Evolutionary conservation across 2,113 vertebrate genomes (phyloP), one percentile per base, ranked within the genome.

Genomic region (Zosterops lateralis): DNA sequence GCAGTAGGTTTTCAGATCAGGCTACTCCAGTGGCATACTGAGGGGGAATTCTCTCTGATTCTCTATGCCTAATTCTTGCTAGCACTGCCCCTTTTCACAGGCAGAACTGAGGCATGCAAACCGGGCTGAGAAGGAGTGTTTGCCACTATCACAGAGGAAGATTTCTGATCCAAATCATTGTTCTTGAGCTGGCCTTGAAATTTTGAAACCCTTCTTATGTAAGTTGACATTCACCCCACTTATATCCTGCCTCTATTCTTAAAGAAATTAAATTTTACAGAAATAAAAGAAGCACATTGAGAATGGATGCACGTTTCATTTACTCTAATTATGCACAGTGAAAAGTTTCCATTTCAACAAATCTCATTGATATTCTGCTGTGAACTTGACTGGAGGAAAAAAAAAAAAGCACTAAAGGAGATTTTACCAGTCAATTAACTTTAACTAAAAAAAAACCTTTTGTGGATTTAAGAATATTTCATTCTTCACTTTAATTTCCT

Each of bases 311-410:
- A 92, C 87, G 73, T 97, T 97, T 92, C 90, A 95, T 96, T 97
- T 96, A 95, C 95, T 94, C 89, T 97, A 96, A 97, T 96, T 97
- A 97, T 96, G 85, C 93, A 95, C 17, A 57, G 83, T 93, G 88
- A 97, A 97, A 96, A 95, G 95, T 97, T 98, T 97, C 89, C 86
- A 94, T 97, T 98, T 97, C 94, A 97, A 89, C 74, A 93, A 96
- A 61, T 61, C 87, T 97, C 93, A 80, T 97, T 97, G 95, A 89
- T 95, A 97, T 96, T 97, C 96, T 92, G 76, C 91, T 88, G 58
- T 85, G 81, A 96, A 90, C 76, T 96, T 96, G 91, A 96, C 92
- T 96, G 74, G 54, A 61, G 1, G 4, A 53, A 65, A 64, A 56
- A 90, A 56, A 90, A 68, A 90, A 68, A 83, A 75, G 15, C 73